Percentiles rank a stretch among this genome's conserved stretches.
Conservation (phyloP, 2,888 invertebrate species). For the Lordiphosa andalusiaca region DNA sequence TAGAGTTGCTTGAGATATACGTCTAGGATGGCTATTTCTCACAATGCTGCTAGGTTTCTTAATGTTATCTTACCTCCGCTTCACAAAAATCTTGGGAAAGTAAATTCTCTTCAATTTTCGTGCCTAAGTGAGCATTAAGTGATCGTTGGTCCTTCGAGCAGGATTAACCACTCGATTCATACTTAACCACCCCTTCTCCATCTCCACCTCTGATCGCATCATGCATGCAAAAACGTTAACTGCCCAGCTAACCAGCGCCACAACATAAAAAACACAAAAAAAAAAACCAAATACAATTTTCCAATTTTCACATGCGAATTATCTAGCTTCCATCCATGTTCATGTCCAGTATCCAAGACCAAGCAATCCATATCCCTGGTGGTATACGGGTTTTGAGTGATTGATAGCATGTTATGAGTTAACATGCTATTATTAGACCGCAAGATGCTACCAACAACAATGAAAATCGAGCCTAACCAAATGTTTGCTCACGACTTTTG, state of each 20-base stretch:
- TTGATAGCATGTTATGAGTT: slow-evolving; percentile 77
- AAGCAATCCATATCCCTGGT: slow-evolving; percentile 9
- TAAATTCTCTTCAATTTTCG: too few species aligned
- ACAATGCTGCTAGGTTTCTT: too few species aligned
- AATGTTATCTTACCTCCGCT: too few species aligned
- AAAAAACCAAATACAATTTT: slow-evolving; percentile 51
- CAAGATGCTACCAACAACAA: slow-evolving; percentile 65
- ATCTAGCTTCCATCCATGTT: slow-evolving; percentile 28
- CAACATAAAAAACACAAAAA: too few species aligned
- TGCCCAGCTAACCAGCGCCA: slow-evolving; percentile 31
- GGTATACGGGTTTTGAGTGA: slow-evolving; percentile 63
- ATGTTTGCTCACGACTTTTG: slow-evolving; percentile 70
- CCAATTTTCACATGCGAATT: slow-evolving; percentile 76
- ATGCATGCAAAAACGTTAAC: slow-evolving; percentile 58
- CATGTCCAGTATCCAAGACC: slow-evolving; percentile 30
- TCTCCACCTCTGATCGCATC: slow-evolving; percentile 20
- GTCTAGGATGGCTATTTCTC: too few species aligned
- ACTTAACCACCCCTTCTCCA: too few species aligned
- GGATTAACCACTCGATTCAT: too few species aligned
- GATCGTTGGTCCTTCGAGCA: too few species aligned
- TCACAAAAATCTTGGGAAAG: too few species aligned
- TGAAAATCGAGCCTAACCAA: slow-evolving; percentile 47
- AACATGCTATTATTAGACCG: slow-evolving; percentile 72
- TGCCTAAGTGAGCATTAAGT: too few species aligned
- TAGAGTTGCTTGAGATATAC: too few species aligned